phyloP scores from a whole-genome alignment of 2,113 vertebrate genomes.

The Nothoprocta perdicaria region DNA sequence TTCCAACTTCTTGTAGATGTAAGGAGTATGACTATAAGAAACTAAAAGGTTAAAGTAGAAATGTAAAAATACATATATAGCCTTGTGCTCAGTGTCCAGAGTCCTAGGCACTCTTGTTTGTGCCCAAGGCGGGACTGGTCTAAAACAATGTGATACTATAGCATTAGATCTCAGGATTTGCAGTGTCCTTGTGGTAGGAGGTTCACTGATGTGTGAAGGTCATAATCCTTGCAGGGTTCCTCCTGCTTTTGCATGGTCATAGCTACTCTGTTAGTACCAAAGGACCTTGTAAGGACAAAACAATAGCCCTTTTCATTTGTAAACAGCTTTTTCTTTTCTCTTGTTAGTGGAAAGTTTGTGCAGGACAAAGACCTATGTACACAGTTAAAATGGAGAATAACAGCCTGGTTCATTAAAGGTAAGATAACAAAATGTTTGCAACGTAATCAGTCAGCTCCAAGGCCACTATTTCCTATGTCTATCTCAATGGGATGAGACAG shows the following conservation, averaged over 20 bases:
- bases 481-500: neutral
- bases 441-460: neutral
- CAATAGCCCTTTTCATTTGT: conserved; percentile 9
- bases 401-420: neutral
- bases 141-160: accelerated
- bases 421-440: neutral
- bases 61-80: neutral
- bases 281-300: conserved; percentile 52
- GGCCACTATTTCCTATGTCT: neutral
- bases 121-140: neutral
- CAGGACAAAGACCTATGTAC: neutral
- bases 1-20: neutral
- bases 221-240: neutral
- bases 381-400: neutral
- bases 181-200: conserved; percentile 41
- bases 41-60: neutral
- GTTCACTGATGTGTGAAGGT: conserved; percentile 5
- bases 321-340: conserved; percentile 26
- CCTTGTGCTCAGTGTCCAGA: neutral
- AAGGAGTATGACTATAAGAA: neutral
- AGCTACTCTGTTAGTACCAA: neutral
- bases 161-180: neutral
- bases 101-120: neutral
- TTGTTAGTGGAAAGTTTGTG: conserved; percentile 39
- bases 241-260: conserved; percentile 8